A percentile compares a stretch with the other conserved stretches of the same genome.
phyloP scores from a whole-genome alignment of 2,113 vertebrate genomes.

The Oenanthe melanoleuca region DNA sequence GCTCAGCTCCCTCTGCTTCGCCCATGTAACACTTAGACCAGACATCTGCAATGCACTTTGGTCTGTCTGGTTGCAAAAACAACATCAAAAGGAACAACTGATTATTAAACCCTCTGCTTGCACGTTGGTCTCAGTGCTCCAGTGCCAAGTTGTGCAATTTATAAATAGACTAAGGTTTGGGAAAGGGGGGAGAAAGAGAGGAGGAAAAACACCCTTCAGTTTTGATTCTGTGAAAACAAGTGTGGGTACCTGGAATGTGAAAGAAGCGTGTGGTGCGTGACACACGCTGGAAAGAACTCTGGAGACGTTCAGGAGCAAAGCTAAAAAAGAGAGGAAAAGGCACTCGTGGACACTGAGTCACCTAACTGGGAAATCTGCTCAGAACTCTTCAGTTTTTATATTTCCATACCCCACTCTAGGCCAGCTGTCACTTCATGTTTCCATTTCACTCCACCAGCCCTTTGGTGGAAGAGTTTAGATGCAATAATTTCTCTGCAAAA shows the following conservation, averaged over 20 bases:
- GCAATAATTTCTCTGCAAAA: background rate
- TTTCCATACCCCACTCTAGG: background rate
- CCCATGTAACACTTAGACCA: background rate
- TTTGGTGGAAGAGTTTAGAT: background rate
- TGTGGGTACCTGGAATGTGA: slow-evolving; percentile 44
- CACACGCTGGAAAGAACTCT: slow-evolving; percentile 13
- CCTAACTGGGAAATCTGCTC: background rate
- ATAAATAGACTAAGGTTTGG: background rate
- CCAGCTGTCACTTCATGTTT: background rate
- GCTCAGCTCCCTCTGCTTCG: rapidly evolving
- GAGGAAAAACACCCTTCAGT: background rate
- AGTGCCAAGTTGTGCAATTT: background rate
- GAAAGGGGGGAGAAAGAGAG: background rate
- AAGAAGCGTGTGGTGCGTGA: slow-evolving; percentile 6
- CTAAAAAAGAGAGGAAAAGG: background rate
- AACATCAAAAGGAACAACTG: slow-evolving; percentile 7
- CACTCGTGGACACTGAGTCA: background rate
- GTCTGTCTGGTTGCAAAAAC: background rate
- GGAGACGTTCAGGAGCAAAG: background rate
- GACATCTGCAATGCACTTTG: slow-evolving; percentile 19
- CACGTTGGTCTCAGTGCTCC: background rate
- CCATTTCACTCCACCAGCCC: background rate
- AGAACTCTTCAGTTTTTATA: background rate
- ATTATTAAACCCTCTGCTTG: slow-evolving; percentile 7
- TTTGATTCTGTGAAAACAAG: background rate